Percentiles rank a stretch among this genome's conserved stretches.
Conservation (phyloP, 2,797 vertebrate species). For the Smutsia temminckii region DNA sequence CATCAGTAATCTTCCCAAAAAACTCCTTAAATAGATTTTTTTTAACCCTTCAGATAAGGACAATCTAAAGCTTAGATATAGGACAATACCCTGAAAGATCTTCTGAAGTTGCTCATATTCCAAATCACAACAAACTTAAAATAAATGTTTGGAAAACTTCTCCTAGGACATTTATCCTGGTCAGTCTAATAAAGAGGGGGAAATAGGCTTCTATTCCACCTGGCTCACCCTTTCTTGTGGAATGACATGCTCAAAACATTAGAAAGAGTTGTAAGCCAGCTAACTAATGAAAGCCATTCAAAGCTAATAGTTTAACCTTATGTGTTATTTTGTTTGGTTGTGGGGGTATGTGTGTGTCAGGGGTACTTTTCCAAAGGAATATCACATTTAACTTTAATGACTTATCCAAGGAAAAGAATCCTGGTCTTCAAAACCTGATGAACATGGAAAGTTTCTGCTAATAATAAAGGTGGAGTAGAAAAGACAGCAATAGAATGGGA, state of each 20-base stretch:
- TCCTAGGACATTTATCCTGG: background rate
- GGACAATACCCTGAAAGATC: background rate
- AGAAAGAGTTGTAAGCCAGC: background rate
- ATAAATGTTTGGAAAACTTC: slow-evolving; percentile 7
- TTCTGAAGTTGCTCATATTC: slow-evolving; percentile 26
- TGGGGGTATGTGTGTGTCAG: background rate
- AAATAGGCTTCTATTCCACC: background rate
- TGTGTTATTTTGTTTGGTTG: slow-evolving; percentile 24
- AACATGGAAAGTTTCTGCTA: background rate
- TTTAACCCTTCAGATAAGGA: background rate
- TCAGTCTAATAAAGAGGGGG: background rate
- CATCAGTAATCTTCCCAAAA: slow-evolving; percentile 12
- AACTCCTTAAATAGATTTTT: slow-evolving; percentile 22
- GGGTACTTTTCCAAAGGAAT: slow-evolving; percentile 21
- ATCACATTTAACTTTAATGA: slow-evolving; percentile 57
- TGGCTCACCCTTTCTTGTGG: background rate
- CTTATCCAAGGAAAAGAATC: slow-evolving; percentile 16
- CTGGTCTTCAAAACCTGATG: slow-evolving; percentile 48
- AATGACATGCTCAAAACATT: slow-evolving; percentile 33
- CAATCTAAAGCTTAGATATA: slow-evolving; percentile 29
- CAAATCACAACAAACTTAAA: slow-evolving; percentile 32
- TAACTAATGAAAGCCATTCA: slow-evolving; percentile 9
- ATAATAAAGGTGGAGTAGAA: background rate
- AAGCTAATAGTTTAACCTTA: slow-evolving; percentile 39
- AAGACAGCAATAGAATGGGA: background rate